phyloP scores from a whole-genome alignment of 2,888 invertebrate genomes.

The Tachina grossa region DNA sequence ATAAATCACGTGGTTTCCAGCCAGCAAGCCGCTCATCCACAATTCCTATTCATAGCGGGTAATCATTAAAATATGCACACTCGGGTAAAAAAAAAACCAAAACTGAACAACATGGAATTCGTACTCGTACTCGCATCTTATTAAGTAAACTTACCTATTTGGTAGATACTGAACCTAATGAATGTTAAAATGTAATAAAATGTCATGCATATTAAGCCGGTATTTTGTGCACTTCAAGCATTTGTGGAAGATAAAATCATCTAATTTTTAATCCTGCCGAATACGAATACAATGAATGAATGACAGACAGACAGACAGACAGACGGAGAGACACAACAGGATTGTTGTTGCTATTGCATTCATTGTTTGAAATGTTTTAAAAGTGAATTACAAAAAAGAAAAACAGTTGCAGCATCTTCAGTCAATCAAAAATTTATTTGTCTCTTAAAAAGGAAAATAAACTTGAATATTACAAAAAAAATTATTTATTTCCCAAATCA shows the following conservation, averaged over 20 bases:
- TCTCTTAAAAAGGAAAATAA: slow-evolving; percentile 43
- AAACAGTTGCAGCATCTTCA: slow-evolving; percentile 33
- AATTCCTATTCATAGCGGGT: slow-evolving; percentile 37
- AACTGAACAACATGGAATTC: not conserved
- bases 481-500: not conserved
- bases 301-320: slow-evolving; percentile 18
- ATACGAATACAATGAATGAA: slow-evolving; percentile 20
- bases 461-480: slow-evolving; percentile 36
- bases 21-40: not conserved
- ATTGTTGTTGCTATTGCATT: slow-evolving; percentile 35
- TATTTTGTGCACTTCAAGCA: slow-evolving; percentile 11
- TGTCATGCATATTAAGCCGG: slow-evolving; percentile 35
- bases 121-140: not conserved
- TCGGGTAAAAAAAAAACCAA: not conserved
- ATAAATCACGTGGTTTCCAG: slow-evolving; percentile 2
- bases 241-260: slow-evolving; percentile 13
- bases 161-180: slow-evolving; percentile 39
- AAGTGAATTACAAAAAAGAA: slow-evolving; percentile 9
- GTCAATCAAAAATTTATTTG: slow-evolving; percentile 47
- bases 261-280: slow-evolving; percentile 16
- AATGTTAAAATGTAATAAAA: slow-evolving; percentile 52
- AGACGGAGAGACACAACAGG: slow-evolving; percentile 15
- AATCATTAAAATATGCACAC: slow-evolving; percentile 9
- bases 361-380: not conserved
- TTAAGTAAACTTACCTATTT: slow-evolving; percentile 32